Base-by-base conservation (phyloP, 2,113 vertebrate species). In the Tyrannus savana region DNA sequence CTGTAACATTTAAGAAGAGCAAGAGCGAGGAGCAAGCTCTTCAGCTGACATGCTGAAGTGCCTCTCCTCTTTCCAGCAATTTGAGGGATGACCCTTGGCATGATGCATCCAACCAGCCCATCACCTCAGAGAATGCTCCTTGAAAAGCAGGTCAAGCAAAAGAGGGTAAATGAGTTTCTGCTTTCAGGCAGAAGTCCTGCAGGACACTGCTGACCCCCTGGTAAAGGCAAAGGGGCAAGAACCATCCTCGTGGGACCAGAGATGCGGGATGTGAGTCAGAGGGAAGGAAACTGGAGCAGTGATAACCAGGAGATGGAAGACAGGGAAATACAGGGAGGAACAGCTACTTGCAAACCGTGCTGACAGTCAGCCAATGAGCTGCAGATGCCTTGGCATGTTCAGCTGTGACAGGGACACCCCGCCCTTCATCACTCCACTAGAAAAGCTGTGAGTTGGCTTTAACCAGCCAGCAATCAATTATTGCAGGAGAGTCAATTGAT, bases 401-500 rank as follows among this genome's bases (percentile, higher is more conserved):
- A 58, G 5, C 50, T 41, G 30, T 4, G 68, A 41, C 52, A 67
- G 55, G 42, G 88, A 77, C 64, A 80, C 33, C 55, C 22, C 0
- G 0, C 47, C 68, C 71, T 50, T 16, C 0, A 1, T 52, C 82
- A 60, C 31, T 37, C 4, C 4, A 25, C 50, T 46, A 18, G 30
- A 80, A 73, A 80, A 90, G 33, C 66, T 13, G 37, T 0, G 39
- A 63, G 55, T 11, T 92, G 83, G 86, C 47, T 67, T 31, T 87
- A 82, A 30, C 86, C 84, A 13, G 39, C 14, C 63, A 52, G 68
- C 83, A 92, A 92, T 95, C 91, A 92, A 42, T 84, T 72, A 87
- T 3, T 78, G 69, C 80, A 89, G 91, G 77, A 75, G 87, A 89
- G 69, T 50, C 73, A 93, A 84, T 41, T 75, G 95, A 95, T 96